These are phyloP conservation scores for Psilanteris sp. DNA, from an alignment of 1,140 invertebrate genomes.

Conservation along the genomic window DNA sequence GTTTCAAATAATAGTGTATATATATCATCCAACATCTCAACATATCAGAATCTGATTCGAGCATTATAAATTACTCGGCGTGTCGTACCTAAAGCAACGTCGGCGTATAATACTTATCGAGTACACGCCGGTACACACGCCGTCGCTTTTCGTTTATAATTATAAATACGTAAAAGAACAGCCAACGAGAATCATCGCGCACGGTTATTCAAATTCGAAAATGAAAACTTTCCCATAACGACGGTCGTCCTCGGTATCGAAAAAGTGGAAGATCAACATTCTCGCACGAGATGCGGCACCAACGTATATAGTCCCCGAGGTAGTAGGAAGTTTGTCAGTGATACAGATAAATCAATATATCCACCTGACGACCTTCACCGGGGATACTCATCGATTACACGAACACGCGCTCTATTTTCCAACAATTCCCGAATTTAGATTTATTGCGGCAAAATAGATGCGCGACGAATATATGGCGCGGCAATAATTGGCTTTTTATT, in stretches of 20 bases:
- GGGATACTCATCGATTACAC: constrained; percentile 50
- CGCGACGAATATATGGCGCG: constrained; percentile 4
- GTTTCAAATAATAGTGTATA: too few species aligned
- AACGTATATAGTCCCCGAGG: constrained; percentile 21
- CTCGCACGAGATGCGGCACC: constrained; percentile 48
- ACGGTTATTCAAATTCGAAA: too few species aligned
- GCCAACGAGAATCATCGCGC: too few species aligned
- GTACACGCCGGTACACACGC: too few species aligned
- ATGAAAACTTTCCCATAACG: constrained; percentile 41
- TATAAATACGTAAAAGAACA: too few species aligned
- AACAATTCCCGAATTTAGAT: constrained; percentile 56
- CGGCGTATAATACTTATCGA: too few species aligned
- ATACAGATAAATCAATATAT: constrained; percentile 63
- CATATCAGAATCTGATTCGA: too few species aligned
- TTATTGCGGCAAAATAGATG: constrained; percentile 51
- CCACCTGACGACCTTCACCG: constrained; percentile 62
- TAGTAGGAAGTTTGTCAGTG: constrained; percentile 48
- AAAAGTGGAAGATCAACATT: constrained; percentile 61
- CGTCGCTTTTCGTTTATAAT: too few species aligned
- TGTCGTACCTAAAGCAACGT: too few species aligned
- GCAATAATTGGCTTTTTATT: constrained; percentile 58
- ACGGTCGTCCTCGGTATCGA: too few species aligned
- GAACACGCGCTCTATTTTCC: constrained; percentile 60
- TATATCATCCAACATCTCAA: too few species aligned
- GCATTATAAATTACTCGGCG: too few species aligned